Evolutionary conservation across 2,797 vertebrate species (phyloP), one percentile per base, ranked within the genome.

Genomic region (Melanotaenia nigrans): DNA sequence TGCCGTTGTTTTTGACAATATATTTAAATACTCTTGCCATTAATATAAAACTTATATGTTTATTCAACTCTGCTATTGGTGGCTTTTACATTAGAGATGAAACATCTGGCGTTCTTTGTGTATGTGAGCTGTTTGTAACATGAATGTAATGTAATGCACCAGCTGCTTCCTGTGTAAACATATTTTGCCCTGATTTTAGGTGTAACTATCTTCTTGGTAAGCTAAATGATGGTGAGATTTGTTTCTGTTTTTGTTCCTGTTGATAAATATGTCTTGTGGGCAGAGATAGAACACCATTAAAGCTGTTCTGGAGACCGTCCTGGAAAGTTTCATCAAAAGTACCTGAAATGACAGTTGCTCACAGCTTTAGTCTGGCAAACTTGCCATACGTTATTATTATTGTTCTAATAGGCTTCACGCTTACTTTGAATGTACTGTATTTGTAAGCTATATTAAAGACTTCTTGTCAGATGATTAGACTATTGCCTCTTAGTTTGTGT

Each of bases 121-220:
- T 75, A 78, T 79, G 77, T 77, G 70, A 65, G 79, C 61, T 85
- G 71, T 71, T 56, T 79, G 72, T 81, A 85, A 79, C 81, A 82
- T 85, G 78, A 69, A 76, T 83, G 72, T 47, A 70, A 77, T 64
- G 65, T 38, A 58, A 63, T 68, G 38, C 38, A 67, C 49, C 22
- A 58, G 65, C 56, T 62, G 75, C 59, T 65, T 68, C 38, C 42
- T 77, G 65, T 79, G 51, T 82, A 53, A 76, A 55, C 62, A 58
- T 59, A 54, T 72, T 32, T 59, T 55, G n/a, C 57, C 9, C 12
- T 35, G 65, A 59, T 83, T 75, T 77, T 54, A 73, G 61, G 61
- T 38, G 25, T 33, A 58, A 49, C 13, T 69, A 74, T 73, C 36
- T 65, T 75, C 36, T 62, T 59, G 24, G 42, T n/a, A 12, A 12